Conservation (phyloP, 2,888 invertebrate species). For the Tinea trinotella region DNA sequence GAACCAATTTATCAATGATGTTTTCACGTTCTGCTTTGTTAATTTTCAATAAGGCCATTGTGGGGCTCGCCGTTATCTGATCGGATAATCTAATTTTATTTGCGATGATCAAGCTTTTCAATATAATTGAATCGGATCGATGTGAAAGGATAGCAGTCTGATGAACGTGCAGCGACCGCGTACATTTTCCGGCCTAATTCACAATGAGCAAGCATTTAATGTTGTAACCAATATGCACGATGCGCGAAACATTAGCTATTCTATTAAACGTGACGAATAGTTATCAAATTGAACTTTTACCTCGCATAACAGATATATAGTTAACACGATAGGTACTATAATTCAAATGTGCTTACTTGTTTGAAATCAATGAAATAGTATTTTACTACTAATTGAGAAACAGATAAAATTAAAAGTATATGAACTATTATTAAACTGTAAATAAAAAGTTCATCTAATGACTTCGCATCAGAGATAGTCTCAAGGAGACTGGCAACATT, state of each 20-base stretch:
- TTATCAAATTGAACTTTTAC: slow-evolving; percentile 16
- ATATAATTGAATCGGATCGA: slow-evolving; percentile 28
- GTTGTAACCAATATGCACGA: slow-evolving; percentile 40
- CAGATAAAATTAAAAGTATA: no score
- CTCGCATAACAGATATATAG: no score
- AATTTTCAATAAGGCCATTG: slow-evolving; percentile 32
- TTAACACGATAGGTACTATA: no score
- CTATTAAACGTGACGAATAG: not conserved
- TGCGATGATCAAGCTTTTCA: slow-evolving; percentile 21
- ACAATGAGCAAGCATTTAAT: slow-evolving; percentile 30
- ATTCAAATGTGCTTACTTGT: no score
- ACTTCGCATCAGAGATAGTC: no score
- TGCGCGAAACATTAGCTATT: slow-evolving; percentile 26
- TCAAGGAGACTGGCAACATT: no score
- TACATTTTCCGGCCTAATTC: slow-evolving; percentile 57
- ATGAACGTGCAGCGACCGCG: slow-evolving; percentile 28
- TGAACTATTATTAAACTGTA: no score
- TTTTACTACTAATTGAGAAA: no score
- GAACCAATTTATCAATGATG: slow-evolving; percentile 29
- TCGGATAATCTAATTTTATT: slow-evolving; percentile 32
- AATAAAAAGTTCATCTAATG: no score
- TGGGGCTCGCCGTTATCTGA: slow-evolving; percentile 35
- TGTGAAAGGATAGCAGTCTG: slow-evolving; percentile 50
- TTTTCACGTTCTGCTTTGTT: slow-evolving; percentile 24
- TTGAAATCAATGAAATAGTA: no score